phyloP scores from a whole-genome alignment of 2,797 vertebrate species.

The Poeciliopsis paucimaculata region DNA sequence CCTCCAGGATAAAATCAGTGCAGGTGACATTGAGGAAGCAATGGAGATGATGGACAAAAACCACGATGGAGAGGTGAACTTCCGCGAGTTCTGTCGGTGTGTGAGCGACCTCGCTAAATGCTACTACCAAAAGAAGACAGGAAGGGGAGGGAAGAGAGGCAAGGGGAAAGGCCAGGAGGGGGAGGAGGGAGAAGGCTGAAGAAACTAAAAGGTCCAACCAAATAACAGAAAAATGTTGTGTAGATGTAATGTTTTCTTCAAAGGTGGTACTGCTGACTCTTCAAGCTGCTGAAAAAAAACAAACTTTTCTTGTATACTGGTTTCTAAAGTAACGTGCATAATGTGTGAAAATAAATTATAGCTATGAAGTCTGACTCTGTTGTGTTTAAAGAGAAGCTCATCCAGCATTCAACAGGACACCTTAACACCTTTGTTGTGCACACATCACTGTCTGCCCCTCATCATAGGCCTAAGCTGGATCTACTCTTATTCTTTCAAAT shows the following conservation, averaged over 20 bases:
- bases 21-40: conserved; percentile 62
- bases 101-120: conserved; percentile 62
- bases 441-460: conserved; percentile 21
- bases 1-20: conserved; percentile 63
- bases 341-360: conserved; percentile 35
- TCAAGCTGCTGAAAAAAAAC: neutral
- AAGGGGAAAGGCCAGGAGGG: conserved; percentile 36
- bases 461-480: neutral
- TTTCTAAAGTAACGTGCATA: conserved; percentile 1
- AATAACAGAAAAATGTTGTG: neutral
- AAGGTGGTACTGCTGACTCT: neutral
- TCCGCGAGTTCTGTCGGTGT: conserved; percentile 74
- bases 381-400: conserved; percentile 36
- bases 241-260: neutral
- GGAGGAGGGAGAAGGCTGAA: conserved; percentile 34
- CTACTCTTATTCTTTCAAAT: neutral
- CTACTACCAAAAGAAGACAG: conserved; percentile 62
- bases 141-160: conserved; percentile 52
- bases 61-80: conserved; percentile 76
- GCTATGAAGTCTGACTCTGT: conserved; percentile 15
- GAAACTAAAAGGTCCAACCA: neutral
- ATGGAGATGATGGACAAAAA: conserved; percentile 76
- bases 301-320: neutral
- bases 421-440: conserved; percentile 10
- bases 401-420: conserved; percentile 50